Evolutionary conservation across 1,140 invertebrate genomes (phyloP), one percentile per base, ranked within the genome.

Genomic region (Acyrthosiphon pisum): DNA sequence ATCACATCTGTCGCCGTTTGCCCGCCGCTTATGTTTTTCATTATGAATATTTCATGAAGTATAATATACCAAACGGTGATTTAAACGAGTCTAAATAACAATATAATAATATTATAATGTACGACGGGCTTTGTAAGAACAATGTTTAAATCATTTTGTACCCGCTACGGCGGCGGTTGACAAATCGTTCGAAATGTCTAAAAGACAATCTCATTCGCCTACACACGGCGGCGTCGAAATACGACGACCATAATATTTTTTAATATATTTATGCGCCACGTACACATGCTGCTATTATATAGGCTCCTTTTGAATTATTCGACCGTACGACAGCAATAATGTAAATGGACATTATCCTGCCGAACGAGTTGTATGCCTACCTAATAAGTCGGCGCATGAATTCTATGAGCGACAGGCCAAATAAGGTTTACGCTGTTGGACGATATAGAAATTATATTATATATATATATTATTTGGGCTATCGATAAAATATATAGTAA

Each of bases 11-110:
- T 37, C 35, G 37, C 37, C 7, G 22, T 83, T 22, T 35, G 20
- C 41, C 41, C 41, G 41, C 41, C 41, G 41, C 26, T 0, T 23
- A 37, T 37, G 22, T 53, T 35, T 22, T 6, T 53, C 37, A 30
- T 23, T 37, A 89, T 89, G 87, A 89, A 89, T 53, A 89, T 53
- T 89, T 89, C 87, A 89, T 89, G 87, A 89, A 53, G 87, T 53
- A 37, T 41, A 0, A 3, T 41, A 41, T 41, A 2, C 20, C 60
- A 76, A 89, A 89, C 22, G 35, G 50, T 35, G 50, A 89, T 89
- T 89, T 53, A 89, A 89, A 89, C 87, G 87, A 4, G 87, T 89
- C 87, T 89, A 89, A 76, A 76, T 76, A 76, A 76, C 30, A 76
- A n/a, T 76, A 53, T 89, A 88, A 88, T 89, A 53, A 50, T 48